Evolutionary conservation across 2,797 vertebrate genomes (phyloP).

Genomic region (Antrozous pallidus): DNA sequence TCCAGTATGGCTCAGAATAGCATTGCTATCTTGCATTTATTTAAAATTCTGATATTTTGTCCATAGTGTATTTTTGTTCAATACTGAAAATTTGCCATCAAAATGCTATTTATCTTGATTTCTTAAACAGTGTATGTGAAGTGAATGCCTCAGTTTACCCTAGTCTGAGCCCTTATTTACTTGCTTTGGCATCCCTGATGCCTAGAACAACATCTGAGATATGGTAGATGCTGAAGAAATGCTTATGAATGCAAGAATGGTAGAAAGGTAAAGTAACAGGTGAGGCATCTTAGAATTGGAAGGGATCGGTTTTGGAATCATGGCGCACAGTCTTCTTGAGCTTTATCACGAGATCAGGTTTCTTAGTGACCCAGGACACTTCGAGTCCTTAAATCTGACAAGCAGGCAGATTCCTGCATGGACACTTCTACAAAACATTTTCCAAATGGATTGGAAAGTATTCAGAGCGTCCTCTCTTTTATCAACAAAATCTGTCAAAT

Average conservation of each 20-base stretch:
- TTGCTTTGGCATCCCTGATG: neutral
- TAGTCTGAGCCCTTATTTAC: neutral
- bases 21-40: neutral
- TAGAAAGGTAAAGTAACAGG: neutral
- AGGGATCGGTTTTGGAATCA: neutral
- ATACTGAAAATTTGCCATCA: neutral
- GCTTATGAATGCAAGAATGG: neutral
- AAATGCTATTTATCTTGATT: neutral
- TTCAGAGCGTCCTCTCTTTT: neutral
- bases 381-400: neutral
- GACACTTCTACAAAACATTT: neutral
- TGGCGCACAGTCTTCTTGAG: neutral
- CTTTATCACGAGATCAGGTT: neutral
- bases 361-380: neutral
- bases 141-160: neutral
- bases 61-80: neutral
- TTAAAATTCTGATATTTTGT: slow-evolving; percentile 5
- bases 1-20: neutral
- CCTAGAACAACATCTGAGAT: neutral
- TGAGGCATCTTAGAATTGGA: neutral
- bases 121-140: neutral
- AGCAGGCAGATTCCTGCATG: neutral
- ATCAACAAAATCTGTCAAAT: neutral
- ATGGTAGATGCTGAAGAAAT: neutral
- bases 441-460: neutral